These are phyloP conservation scores for Pseudorectes ferrugineus DNA, from an alignment of 2,113 vertebrate genomes.

Conservation along the genomic window DNA sequence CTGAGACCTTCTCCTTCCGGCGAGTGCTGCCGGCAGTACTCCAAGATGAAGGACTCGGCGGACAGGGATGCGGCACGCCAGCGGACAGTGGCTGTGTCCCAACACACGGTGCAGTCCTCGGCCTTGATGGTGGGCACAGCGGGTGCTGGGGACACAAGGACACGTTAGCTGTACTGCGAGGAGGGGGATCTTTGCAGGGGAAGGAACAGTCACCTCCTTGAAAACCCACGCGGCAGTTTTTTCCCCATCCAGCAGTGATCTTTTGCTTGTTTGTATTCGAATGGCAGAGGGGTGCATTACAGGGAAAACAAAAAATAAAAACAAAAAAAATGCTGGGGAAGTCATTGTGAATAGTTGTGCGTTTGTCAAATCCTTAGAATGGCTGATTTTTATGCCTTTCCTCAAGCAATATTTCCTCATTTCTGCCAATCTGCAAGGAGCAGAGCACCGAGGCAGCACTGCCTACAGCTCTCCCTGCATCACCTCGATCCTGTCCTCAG, in stretches of 20 bases:
- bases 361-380: background rate
- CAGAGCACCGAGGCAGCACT: background rate
- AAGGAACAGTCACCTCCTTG: background rate
- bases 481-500: background rate
- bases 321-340: background rate
- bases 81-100: constrained; percentile 85
- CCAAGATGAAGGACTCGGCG: constrained; percentile 83
- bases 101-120: constrained; percentile 83
- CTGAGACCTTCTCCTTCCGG: constrained; percentile 93
- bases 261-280: background rate
- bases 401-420: background rate
- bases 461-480: background rate
- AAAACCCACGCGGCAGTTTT: background rate
- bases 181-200: background rate
- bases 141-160: constrained; percentile 77
- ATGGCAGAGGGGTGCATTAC: background rate
- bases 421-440: background rate
- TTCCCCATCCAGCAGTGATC: no score
- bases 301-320: background rate
- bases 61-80: constrained; percentile 70
- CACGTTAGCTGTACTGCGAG: background rate
- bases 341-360: background rate
- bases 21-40: constrained; percentile 91
- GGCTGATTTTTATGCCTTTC: background rate
- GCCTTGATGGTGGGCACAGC: constrained; percentile 82